Conservation (phyloP, 2,797 vertebrate species). For the Amniataba percoides region DNA sequence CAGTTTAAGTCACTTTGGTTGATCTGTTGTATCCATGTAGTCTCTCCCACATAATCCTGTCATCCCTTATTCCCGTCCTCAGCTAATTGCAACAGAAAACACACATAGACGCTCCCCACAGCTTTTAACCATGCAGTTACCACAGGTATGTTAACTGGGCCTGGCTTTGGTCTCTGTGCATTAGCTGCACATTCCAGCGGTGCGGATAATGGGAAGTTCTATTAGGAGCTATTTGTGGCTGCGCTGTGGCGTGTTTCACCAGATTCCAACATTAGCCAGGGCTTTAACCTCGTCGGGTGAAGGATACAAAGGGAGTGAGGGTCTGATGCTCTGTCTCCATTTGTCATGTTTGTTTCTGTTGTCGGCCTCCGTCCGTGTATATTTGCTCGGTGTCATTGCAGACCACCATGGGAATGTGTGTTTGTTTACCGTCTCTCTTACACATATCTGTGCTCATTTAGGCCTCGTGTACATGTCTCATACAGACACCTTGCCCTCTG, state of each 20-base stretch:
- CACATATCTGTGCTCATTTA: constrained; percentile 17
- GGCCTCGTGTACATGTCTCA: neutral
- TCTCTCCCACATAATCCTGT: constrained; percentile 55
- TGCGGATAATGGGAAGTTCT: constrained; percentile 79
- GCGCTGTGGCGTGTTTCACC: constrained; percentile 76
- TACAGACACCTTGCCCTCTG: constrained; percentile 17
- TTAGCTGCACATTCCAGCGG: constrained; percentile 83
- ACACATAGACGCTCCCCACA: constrained; percentile 63
- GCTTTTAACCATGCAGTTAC: constrained; percentile 70
- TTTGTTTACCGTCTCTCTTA: constrained; percentile 55
- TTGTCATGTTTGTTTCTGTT: constrained; percentile 53
- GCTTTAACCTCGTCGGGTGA: constrained; percentile 65
- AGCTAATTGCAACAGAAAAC: constrained; percentile 72
- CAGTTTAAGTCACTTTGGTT: constrained; percentile 30
- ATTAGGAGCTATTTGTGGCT: constrained; percentile 81
- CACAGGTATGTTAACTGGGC: constrained; percentile 82
- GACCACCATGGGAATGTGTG: constrained; percentile 23
- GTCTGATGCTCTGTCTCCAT: constrained; percentile 56
- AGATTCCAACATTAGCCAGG: constrained; percentile 76
- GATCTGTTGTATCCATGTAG: constrained; percentile 40
- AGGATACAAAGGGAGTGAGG: constrained; percentile 39
- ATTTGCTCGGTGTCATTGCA: constrained; percentile 40
- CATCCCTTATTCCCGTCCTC: constrained; percentile 56
- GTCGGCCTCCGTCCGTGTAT: constrained; percentile 35
- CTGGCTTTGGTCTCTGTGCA: constrained; percentile 74